Evolutionary conservation across 2,797 vertebrate species (phyloP).

Genomic region (Agapornis canus): DNA sequence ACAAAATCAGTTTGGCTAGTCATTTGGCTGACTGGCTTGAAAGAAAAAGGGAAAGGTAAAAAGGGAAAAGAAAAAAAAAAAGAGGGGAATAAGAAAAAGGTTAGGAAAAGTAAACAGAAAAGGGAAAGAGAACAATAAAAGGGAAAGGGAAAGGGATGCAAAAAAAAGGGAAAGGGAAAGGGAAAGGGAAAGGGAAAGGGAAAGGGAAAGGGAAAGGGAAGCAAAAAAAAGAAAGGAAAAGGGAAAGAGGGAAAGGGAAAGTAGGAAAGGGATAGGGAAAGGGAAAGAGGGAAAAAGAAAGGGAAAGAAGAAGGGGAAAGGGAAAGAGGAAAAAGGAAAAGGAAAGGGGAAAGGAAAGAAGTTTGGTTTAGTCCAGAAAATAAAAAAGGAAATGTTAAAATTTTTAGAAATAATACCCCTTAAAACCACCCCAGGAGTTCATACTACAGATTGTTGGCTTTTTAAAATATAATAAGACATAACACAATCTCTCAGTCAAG

Average conservation of each 20-base stretch:
- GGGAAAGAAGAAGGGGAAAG: rapidly evolving
- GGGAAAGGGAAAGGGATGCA: no score
- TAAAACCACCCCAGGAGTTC: not conserved
- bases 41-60: not conserved
- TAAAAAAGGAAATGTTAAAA: not conserved
- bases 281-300: no score
- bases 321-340: rapidly evolving
- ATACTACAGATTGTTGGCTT: not conserved
- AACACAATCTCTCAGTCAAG: not conserved
- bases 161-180: not conserved
- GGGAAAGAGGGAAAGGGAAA: no score
- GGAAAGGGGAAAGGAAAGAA: not conserved
- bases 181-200: no score
- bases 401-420: not conserved
- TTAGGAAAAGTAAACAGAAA: rapidly evolving
- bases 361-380: not conserved
- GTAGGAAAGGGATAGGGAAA: no score
- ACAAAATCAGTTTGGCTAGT: not conserved
- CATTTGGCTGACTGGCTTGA: not conserved
- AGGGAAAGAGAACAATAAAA: not conserved
- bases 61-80: no score
- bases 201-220: not conserved
- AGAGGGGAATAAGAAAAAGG: rapidly evolving
- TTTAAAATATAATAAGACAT: not conserved
- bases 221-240: not conserved